A percentile compares a stretch with the other conserved stretches of the same genome.
These are phyloP conservation scores for Halocynthia roretzi DNA, from an alignment of 23 tunicate genomes.

Conservation along the genomic window DNA sequence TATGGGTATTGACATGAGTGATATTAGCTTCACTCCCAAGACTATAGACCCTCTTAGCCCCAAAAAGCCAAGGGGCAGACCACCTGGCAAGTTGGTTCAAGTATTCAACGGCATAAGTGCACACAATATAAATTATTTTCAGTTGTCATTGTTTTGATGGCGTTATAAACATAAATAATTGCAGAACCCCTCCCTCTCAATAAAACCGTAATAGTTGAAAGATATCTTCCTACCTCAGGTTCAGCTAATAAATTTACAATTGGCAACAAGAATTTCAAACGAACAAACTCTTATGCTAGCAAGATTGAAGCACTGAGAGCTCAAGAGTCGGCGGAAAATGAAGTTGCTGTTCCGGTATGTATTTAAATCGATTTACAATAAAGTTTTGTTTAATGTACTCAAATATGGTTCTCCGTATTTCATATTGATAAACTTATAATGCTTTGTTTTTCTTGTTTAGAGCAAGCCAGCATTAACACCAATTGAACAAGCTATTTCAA, in stretches of 20 bases:
- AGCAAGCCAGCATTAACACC: constrained; percentile 54
- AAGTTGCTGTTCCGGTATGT: background rate
- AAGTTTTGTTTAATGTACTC: background rate
- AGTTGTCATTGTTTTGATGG: no score
- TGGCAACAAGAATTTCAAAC: constrained; percentile 21
- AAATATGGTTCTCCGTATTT: background rate
- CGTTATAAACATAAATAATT: no score
- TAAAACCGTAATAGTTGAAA: background rate
- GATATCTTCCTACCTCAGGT: constrained; percentile 12
- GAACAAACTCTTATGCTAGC: constrained; percentile 46
- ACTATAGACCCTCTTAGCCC: background rate
- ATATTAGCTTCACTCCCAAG: constrained; percentile 5
- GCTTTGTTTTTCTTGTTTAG: background rate
- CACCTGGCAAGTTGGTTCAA: constrained; percentile 44
- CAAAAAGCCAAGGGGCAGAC: constrained; percentile 46
- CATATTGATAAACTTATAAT: background rate
- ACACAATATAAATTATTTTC: no score
- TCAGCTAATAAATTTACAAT: constrained; percentile 17
- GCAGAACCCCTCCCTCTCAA: no score
- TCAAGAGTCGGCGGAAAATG: constrained; percentile 28
- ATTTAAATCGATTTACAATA: background rate
- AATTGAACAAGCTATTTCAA: constrained; percentile 79
- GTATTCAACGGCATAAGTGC: background rate
- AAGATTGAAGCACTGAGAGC: constrained; percentile 61
- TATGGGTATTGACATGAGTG: background rate